These are phyloP conservation scores for Zaprionus davidi DNA, from an alignment of 1,140 invertebrate species.

Conservation along the genomic window DNA sequence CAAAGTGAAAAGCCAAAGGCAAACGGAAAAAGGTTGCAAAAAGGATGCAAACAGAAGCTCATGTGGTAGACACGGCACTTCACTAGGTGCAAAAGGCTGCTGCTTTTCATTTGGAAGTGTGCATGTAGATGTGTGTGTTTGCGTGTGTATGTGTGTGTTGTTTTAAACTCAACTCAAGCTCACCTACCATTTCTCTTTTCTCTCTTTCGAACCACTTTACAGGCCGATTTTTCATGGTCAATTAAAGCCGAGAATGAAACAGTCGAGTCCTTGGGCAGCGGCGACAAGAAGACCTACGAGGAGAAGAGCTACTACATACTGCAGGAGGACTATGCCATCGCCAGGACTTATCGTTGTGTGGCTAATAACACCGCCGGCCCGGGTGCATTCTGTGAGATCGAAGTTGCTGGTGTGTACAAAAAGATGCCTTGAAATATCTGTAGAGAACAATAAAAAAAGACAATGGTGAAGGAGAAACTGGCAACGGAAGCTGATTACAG, in stretches of 20 bases:
- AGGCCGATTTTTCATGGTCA: constrained; percentile 92
- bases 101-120: background rate
- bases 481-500: constrained; percentile 60
- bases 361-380: constrained; percentile 93
- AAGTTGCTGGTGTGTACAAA: constrained; percentile 89
- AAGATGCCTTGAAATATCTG: background rate
- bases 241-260: constrained; percentile 93
- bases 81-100: background rate
- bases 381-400: constrained; percentile 89
- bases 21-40: background rate
- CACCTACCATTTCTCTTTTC: background rate
- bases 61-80: background rate
- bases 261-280: constrained; percentile 85
- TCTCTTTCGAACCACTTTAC: constrained; percentile 39
- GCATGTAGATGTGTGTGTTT: background rate
- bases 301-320: constrained; percentile 73
- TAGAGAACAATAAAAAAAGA: constrained; percentile 3
- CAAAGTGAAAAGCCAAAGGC: constrained; percentile 23
- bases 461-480: background rate
- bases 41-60: background rate
- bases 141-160: no score
- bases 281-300: constrained; percentile 47
- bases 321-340: constrained; percentile 73
- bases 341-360: constrained; percentile 92
- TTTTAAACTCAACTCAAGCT: constrained; percentile 7